phyloP scores from a whole-genome alignment of 2,113 vertebrate species.

The Apus apus region DNA sequence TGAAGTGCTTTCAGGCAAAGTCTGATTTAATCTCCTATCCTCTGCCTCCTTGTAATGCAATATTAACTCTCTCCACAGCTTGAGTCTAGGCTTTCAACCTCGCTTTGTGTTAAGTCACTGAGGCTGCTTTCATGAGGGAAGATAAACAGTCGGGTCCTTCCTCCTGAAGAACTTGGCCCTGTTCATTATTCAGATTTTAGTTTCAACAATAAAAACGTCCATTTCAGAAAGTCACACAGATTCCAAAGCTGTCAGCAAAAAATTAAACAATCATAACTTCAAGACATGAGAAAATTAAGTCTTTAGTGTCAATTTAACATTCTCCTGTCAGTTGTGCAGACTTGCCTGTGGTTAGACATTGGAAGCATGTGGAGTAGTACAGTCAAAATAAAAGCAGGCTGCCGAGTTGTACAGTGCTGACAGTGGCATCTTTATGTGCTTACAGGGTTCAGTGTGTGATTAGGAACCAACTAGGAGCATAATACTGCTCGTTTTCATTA shows the following conservation, averaged over 20 bases:
- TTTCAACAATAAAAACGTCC: neutral
- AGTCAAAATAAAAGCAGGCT: neutral
- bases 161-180: neutral
- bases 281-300: neutral
- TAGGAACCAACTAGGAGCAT: neutral
- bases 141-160: neutral
- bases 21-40: neutral
- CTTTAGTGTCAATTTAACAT: neutral
- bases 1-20: neutral
- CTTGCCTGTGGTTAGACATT: slow-evolving; percentile 14
- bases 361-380: neutral
- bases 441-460: neutral
- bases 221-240: neutral
- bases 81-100: neutral
- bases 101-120: neutral
- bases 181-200: neutral
- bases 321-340: neutral
- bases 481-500: neutral
- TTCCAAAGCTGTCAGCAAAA: neutral
- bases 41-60: neutral
- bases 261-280: neutral
- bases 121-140: neutral
- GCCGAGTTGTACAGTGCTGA: neutral
- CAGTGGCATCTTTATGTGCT: neutral
- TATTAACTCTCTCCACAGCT: neutral